Percentiles rank a stretch among this genome's conserved stretches.
These are phyloP conservation scores for Phyllostomus hastatus DNA, from an alignment of 2,113 vertebrate genomes.

Conservation along the genomic window DNA sequence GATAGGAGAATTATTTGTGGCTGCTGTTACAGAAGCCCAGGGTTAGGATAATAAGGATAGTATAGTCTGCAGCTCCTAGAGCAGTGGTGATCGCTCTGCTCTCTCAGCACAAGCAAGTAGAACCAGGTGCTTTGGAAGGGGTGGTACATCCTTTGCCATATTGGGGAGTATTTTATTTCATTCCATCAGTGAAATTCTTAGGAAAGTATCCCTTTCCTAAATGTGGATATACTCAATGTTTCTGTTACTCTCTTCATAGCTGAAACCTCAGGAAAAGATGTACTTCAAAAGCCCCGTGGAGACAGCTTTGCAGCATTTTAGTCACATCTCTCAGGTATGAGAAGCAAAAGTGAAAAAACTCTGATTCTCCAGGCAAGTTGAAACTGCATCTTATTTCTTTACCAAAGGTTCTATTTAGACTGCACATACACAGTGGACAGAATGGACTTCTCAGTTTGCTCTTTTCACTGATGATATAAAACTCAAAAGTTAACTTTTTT, in stretches of 20 bases:
- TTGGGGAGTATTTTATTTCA: constrained; percentile 31
- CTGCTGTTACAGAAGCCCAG: background rate
- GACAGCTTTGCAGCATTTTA: constrained; percentile 81
- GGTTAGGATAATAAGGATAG: background rate
- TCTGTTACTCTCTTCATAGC: constrained; percentile 75
- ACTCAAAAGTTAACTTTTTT: constrained; percentile 37
- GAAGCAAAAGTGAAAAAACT: constrained; percentile 42
- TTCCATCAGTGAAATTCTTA: background rate
- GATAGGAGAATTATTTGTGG: constrained; percentile 17
- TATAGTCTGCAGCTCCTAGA: background rate
- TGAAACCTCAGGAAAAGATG: constrained; percentile 88
- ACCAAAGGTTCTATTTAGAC: constrained; percentile 16
- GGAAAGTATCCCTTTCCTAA: too few species aligned
- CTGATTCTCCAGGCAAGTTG: background rate
- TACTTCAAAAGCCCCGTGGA: constrained; percentile 88
- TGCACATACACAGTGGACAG: background rate
- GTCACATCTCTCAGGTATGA: constrained; percentile 86
- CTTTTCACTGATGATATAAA: constrained; percentile 24
- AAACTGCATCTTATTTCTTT: constrained; percentile 23
- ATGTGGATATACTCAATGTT: background rate
- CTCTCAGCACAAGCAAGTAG: background rate
- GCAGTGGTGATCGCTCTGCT: background rate
- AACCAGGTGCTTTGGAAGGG: background rate
- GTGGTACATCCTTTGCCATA: background rate
- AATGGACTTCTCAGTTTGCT: constrained; percentile 20